phyloP scores from a whole-genome alignment of 2,113 vertebrate species.

The Glaucomys volans region DNA sequence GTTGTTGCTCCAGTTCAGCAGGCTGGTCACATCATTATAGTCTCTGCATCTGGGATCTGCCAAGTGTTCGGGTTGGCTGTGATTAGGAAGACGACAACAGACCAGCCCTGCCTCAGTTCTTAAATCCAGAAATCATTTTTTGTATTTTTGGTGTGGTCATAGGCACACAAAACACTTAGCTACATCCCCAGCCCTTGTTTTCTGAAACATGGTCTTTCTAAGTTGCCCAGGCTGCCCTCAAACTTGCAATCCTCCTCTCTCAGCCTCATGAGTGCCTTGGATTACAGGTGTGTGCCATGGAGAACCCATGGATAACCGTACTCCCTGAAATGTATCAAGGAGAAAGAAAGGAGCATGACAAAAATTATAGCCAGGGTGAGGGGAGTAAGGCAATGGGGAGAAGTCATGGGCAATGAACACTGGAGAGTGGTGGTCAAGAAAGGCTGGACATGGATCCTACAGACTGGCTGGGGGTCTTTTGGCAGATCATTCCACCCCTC shows the following conservation, averaged over 20 bases:
- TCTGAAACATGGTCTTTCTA: neutral
- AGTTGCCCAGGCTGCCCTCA: neutral
- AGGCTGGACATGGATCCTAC: neutral
- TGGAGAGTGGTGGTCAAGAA: neutral
- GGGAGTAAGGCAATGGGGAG: neutral
- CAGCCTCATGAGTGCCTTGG: neutral
- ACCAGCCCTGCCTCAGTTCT: neutral
- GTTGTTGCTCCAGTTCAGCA: neutral
- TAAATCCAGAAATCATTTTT: neutral
- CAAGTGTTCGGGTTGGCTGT: neutral
- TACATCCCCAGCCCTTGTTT: neutral
- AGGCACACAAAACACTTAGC: neutral
- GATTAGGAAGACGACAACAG: neutral
- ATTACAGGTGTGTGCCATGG: neutral
- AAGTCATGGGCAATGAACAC: neutral
- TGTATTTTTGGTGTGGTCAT: too few species aligned
- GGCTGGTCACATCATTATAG: rapidly evolving
- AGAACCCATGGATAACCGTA: neutral
- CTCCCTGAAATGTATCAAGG: neutral
- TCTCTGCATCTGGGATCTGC: neutral
- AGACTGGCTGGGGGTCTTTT: neutral
- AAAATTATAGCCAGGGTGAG: neutral
- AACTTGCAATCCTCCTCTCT: neutral
- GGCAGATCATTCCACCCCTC: neutral
- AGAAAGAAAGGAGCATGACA: neutral